A percentile compares a stretch with the other conserved stretches of the same genome.
Conservation (phyloP, 2,113 vertebrate species). For the Opisthocomus hoazin region DNA sequence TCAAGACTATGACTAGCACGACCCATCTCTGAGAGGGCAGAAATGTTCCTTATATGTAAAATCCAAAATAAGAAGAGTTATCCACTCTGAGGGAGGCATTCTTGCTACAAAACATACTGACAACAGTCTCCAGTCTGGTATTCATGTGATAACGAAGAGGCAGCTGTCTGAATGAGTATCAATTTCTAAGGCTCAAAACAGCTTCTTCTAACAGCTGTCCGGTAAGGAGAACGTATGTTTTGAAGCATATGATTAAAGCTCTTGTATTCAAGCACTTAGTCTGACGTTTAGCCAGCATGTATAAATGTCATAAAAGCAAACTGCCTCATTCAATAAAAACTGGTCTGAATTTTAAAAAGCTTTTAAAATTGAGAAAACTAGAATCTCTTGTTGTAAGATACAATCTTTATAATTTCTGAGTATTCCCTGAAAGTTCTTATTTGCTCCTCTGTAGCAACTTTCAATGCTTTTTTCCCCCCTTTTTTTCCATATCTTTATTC, state of each 20-base stretch:
- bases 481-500: not conserved
- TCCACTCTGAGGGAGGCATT: not conserved
- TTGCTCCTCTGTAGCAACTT: not conserved
- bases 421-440: not conserved
- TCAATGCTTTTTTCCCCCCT: accelerated
- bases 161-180: not conserved
- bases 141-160: not conserved
- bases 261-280: not conserved
- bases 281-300: not conserved
- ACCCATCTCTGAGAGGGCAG: not conserved
- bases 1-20: not conserved
- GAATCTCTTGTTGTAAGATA: not conserved
- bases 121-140: not conserved
- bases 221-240: not conserved
- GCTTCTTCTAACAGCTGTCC: not conserved
- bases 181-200: not conserved
- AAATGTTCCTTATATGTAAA: not conserved
- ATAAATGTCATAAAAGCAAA: not conserved
- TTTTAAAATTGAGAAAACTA: not conserved
- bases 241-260: not conserved
- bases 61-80: not conserved
- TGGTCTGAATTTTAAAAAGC: not conserved
- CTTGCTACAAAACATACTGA: not conserved
- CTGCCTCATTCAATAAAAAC: not conserved
- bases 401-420: not conserved